These are phyloP conservation scores for Hydrotaea cyrtoneurina DNA, from an alignment of 2,888 invertebrate genomes.

Conservation along the genomic window DNA sequence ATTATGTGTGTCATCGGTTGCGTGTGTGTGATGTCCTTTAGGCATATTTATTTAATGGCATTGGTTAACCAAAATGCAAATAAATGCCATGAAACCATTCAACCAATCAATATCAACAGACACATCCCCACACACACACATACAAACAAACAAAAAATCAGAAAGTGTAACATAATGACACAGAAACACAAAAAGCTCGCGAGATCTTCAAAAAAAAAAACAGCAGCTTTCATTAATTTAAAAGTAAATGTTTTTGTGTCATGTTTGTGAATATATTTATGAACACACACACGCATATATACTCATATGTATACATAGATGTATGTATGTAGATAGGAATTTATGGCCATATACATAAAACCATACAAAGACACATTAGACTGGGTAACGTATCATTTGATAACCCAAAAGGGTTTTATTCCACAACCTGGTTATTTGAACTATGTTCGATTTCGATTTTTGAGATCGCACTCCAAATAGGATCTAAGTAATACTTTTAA, in stretches of 20 bases:
- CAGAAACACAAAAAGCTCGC: background rate
- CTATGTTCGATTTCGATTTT: too few relatives aligned
- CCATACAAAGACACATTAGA: too few relatives aligned
- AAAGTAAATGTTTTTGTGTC: background rate
- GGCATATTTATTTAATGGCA: constrained; percentile 49
- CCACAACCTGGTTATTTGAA: too few relatives aligned
- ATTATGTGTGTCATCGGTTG: background rate
- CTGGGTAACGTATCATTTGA: too few relatives aligned
- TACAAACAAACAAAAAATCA: background rate
- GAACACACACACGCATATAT: background rate
- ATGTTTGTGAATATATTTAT: too few relatives aligned
- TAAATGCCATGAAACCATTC: constrained; percentile 42
- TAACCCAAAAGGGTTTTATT: too few relatives aligned
- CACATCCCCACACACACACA: too few relatives aligned
- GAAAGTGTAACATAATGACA: constrained; percentile 5
- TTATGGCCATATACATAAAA: too few relatives aligned
- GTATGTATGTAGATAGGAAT: too few relatives aligned
- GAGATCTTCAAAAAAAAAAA: background rate
- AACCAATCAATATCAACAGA: constrained; percentile 41
- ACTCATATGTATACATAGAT: too few relatives aligned
- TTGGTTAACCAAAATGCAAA: constrained; percentile 54
- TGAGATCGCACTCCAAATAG: too few relatives aligned
- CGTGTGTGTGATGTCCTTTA: constrained; percentile 29
- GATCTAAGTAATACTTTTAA: too few relatives aligned
- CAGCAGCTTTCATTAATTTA: background rate